Percentiles rank a stretch among this genome's conserved stretches.
Conservation (phyloP, 1,140 invertebrate species). For the Seison nebaliae region DNA sequence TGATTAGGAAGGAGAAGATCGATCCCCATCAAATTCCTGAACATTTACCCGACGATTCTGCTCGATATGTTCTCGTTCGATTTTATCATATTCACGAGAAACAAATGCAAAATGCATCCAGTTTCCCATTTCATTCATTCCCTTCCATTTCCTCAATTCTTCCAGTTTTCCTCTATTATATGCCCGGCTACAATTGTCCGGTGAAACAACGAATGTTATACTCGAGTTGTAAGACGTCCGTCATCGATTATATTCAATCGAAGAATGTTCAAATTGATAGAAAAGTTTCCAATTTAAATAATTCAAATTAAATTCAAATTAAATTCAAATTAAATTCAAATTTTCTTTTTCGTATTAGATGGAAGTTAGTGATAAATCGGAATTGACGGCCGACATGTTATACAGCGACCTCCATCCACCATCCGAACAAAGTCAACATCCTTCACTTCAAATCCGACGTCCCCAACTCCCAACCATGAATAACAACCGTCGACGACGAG, state of each 20-base stretch:
- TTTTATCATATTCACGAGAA: conserved; percentile 71
- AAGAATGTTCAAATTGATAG: no score
- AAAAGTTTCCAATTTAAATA: no score
- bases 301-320: no score
- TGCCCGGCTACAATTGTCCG: conserved; percentile 70
- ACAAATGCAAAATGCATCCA: conserved; percentile 38
- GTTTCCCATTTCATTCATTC: conserved; percentile 4
- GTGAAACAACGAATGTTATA: conserved; percentile 92
- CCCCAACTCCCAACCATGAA: no score
- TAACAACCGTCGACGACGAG: no score
- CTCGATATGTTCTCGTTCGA: conserved; percentile 65
- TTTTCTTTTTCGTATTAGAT: no score
- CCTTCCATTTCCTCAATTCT: conserved; percentile 8
- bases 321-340: no score
- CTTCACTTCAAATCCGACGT: no score
- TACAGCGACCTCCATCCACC: no score
- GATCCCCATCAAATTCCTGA: conserved; percentile 35
- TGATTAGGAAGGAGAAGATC: conserved; percentile 15
- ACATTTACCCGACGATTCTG: conserved; percentile 50
- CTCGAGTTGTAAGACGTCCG: conserved; percentile 55
- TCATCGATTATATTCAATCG: conserved; percentile 31
- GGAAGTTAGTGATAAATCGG: no score
- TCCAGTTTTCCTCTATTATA: conserved; percentile 81
- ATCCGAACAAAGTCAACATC: no score
- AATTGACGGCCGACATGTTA: no score